phyloP scores from a whole-genome alignment of 2,888 invertebrate genomes.

The Cephus pulcher region DNA sequence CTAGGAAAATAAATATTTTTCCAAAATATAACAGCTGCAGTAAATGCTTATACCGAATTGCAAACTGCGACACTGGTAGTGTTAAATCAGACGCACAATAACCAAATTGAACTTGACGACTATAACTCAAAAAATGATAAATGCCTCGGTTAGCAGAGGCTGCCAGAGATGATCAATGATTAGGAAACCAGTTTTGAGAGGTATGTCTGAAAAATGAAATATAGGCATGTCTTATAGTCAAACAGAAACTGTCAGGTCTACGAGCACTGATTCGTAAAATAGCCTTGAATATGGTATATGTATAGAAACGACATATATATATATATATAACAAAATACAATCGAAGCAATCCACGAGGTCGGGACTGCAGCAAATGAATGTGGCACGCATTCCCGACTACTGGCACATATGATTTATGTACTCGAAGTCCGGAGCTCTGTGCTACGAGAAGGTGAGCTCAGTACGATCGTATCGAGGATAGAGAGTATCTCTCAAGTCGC shows the following conservation, averaged over 20 bases:
- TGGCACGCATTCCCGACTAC: conserved; percentile 48
- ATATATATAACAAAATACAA: background rate
- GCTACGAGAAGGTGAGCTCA: background rate
- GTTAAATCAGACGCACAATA: background rate
- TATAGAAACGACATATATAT: background rate
- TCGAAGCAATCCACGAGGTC: background rate
- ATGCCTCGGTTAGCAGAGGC: background rate
- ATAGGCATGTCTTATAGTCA: background rate
- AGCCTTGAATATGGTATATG: background rate
- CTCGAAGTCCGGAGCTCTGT: conserved; percentile 21
- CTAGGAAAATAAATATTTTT: background rate
- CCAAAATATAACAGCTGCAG: background rate
- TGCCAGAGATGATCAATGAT: background rate
- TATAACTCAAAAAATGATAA: background rate
- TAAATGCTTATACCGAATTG: background rate
- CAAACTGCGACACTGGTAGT: background rate
- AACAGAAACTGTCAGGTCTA: background rate
- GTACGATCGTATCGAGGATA: background rate
- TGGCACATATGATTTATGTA: conserved; percentile 44
- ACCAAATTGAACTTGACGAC: background rate
- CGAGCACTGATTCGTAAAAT: background rate
- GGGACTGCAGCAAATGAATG: conserved; percentile 37
- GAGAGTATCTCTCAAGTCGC: background rate
- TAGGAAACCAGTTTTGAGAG: background rate
- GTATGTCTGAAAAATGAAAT: background rate